These are phyloP conservation scores for Limanda limanda DNA, from an alignment of 2,113 vertebrate species.

Conservation along the genomic window DNA sequence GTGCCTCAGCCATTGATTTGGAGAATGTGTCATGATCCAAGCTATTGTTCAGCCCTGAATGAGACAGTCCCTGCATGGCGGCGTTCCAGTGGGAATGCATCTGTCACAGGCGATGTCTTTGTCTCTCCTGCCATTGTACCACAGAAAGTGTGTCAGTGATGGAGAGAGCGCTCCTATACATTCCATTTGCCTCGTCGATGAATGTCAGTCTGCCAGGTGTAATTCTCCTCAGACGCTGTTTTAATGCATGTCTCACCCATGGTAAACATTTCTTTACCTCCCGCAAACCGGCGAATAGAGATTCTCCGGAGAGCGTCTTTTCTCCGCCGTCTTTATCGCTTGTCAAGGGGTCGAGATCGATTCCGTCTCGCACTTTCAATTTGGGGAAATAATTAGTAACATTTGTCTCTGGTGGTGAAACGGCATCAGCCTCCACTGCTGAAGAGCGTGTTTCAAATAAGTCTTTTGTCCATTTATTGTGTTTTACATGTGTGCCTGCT, in stretches of 20 bases:
- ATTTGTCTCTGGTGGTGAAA: slow-evolving; percentile 45
- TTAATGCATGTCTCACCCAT: slow-evolving; percentile 27
- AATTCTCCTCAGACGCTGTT: slow-evolving; percentile 34
- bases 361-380: slow-evolving; percentile 46
- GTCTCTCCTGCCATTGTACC: slow-evolving; percentile 58
- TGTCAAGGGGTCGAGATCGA: slow-evolving; percentile 34
- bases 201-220: slow-evolving; percentile 55
- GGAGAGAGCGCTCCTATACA: slow-evolving; percentile 55
- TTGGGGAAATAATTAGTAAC: slow-evolving; percentile 48
- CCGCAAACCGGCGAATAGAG: not conserved
- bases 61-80: slow-evolving; percentile 59
- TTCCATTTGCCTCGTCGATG: slow-evolving; percentile 53
- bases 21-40: slow-evolving; percentile 67
- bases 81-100: slow-evolving; percentile 66
- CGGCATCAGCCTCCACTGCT: slow-evolving; percentile 28
- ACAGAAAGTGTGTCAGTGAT: slow-evolving; percentile 59
- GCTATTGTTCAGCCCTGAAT: slow-evolving; percentile 71
- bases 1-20: slow-evolving; percentile 65
- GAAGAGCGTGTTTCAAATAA: slow-evolving; percentile 4
- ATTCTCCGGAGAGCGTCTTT: not conserved
- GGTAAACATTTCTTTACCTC: slow-evolving; percentile 49
- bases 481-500: slow-evolving; percentile 12
- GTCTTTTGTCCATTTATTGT: slow-evolving; percentile 10
- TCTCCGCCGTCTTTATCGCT: slow-evolving; percentile 38
- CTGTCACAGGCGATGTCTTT: slow-evolving; percentile 71